Conservation (phyloP, 2,888 invertebrate genomes). For the Drosophila paucipuncta region DNA sequence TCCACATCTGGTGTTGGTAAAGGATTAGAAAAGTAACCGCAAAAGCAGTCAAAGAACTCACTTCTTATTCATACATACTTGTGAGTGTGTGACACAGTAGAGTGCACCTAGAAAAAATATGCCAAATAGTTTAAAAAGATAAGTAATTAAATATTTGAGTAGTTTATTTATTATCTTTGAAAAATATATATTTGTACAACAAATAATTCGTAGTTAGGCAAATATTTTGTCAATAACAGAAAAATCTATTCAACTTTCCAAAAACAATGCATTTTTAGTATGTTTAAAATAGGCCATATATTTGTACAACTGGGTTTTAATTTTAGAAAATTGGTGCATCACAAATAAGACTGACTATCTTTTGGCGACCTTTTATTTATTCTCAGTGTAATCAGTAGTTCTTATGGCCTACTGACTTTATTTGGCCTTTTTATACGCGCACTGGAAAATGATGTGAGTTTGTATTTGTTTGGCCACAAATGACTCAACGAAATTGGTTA, state of each 20-base stretch:
- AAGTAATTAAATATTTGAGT: background rate
- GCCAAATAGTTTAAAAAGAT: background rate
- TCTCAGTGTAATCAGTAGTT: slow-evolving; percentile 14
- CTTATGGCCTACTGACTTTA: slow-evolving; percentile 23
- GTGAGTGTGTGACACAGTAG: slow-evolving; percentile 40
- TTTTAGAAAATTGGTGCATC: background rate
- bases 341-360: background rate
- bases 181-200: too few relatives aligned
- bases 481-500: slow-evolving; percentile 26
- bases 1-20: slow-evolving; percentile 32
- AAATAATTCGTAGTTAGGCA: background rate
- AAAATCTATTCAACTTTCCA: too few relatives aligned
- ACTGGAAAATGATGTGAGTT: slow-evolving; percentile 42
- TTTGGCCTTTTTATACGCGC: slow-evolving; percentile 22
- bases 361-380: background rate
- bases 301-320: background rate
- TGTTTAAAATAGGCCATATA: too few relatives aligned
- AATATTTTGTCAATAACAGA: too few relatives aligned
- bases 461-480: slow-evolving; percentile 16
- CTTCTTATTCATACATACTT: slow-evolving; percentile 29
- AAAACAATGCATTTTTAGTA: too few relatives aligned
- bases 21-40: slow-evolving; percentile 44
- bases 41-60: slow-evolving; percentile 41
- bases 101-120: slow-evolving; percentile 6
- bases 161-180: background rate